phyloP scores from a whole-genome alignment of 2,113 vertebrate genomes.

The Micronisus gabar region DNA sequence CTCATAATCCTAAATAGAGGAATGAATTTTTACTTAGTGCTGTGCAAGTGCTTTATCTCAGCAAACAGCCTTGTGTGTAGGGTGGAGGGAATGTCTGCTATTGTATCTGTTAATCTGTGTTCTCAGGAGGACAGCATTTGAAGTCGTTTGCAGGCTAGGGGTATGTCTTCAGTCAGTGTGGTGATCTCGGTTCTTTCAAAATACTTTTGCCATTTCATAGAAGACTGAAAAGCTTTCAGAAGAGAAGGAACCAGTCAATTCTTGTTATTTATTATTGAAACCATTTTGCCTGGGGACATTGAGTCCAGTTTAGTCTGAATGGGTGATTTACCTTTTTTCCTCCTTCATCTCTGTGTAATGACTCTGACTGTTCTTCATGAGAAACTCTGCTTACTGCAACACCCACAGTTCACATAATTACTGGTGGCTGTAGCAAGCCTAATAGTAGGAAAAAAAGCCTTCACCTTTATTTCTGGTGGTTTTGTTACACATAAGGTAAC shows the following conservation, averaged over 20 bases:
- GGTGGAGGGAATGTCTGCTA: not conserved
- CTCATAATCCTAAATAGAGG: conserved; percentile 37
- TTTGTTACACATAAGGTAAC: not conserved
- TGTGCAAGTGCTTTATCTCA: conserved; percentile 14
- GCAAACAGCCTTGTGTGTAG: not conserved
- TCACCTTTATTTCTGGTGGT: not conserved
- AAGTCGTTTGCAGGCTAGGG: not conserved
- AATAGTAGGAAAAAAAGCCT: not conserved
- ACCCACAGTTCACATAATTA: not conserved
- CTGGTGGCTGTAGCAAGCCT: not conserved
- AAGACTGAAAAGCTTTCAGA: not conserved
- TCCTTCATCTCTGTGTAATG: not conserved
- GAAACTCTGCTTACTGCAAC: not conserved
- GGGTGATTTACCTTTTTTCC: not conserved
- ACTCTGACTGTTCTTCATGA: not conserved
- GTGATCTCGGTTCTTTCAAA: not conserved
- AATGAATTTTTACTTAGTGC: not conserved
- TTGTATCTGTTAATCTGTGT: not conserved
- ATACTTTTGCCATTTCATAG: not conserved
- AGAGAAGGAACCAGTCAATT: not conserved
- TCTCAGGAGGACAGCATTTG: not conserved
- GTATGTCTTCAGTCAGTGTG: not conserved
- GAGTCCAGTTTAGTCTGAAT: not conserved
- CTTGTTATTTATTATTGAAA: not conserved
- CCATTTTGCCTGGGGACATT: not conserved